Percentiles rank a stretch among this genome's conserved stretches.
Evolutionary conservation across 1,140 invertebrate species (phyloP).

Genomic region (Planococcus citri): DNA sequence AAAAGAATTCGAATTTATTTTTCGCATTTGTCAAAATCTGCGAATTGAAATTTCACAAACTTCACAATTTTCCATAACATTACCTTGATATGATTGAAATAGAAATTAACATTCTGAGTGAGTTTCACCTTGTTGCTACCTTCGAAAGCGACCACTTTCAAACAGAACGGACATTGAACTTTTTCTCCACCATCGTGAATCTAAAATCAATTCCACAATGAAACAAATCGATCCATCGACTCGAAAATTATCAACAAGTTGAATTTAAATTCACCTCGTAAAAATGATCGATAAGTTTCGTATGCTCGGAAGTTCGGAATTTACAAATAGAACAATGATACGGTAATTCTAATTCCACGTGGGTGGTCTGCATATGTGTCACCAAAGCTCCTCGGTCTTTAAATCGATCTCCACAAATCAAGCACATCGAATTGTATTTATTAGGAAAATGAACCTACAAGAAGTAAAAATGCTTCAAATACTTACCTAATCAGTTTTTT

Average conservation of each 20-base stretch:
- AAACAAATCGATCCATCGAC: not conserved
- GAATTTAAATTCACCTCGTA: constrained; percentile 33
- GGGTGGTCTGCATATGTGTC: constrained; percentile 60
- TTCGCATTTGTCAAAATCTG: no score
- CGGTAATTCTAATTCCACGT: constrained; percentile 61
- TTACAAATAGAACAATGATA: constrained; percentile 60
- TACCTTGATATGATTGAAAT: constrained; percentile 22
- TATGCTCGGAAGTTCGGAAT: constrained; percentile 61
- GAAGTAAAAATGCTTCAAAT: not conserved
- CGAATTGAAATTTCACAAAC: no score
- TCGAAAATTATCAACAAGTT: no score
- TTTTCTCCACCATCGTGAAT: constrained; percentile 46
- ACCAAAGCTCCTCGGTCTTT: constrained; percentile 36
- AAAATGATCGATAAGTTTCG: constrained; percentile 57
- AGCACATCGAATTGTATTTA: constrained; percentile 26
- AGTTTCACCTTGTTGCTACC: constrained; percentile 19
- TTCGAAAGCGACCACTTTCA: constrained; percentile 41
- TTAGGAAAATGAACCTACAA: not conserved
- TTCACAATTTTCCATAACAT: not conserved
- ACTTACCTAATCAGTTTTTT: no score
- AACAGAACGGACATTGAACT: constrained; percentile 58
- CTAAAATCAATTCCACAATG: no score
- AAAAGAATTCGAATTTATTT: constrained; percentile 14
- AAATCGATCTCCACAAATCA: constrained; percentile 33
- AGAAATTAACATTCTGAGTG: constrained; percentile 26